Base-by-base conservation (phyloP, 2,888 invertebrate species). In the Piscicola geometra region DNA sequence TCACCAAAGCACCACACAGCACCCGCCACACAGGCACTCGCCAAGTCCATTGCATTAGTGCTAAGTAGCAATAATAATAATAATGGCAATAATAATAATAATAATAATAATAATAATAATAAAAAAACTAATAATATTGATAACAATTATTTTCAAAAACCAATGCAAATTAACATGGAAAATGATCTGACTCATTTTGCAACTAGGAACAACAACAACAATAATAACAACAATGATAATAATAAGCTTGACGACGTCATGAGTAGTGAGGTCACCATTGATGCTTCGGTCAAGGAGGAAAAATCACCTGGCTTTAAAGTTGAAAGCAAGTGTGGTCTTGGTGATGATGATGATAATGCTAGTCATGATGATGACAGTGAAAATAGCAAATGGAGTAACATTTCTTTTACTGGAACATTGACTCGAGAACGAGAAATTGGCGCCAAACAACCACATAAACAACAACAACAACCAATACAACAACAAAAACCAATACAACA, bases 1-100 rank as follows among this genome's bases (percentile, higher is more conserved):
- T 99, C 99, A 0, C 88, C 99, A 32, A 99, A 99, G 87, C 99
- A 99, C 15, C 99, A 15, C 9, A 5, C 69, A 12, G 9, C 69
- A 12, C 30, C 5, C 0, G 1, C 52, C 3, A 18, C 9, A 50
- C 1, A 32, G 35, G 47, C n/a, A 72, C 30, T 56, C n/a, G 18
- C n/a, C 56, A 21, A 25, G 25, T 25, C 30, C 9, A 64, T 64
- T n/a, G 30, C n/a, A n/a, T n/a, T n/a, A n/a, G n/a, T n/a, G n/a
- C n/a, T n/a, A n/a, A n/a, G n/a, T 30, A 64, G 15, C 5, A 41
- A 41, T 41, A 41, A 15, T 41, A 5, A 41, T 9, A 41, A 18
- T 25, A 70, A 9, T 41, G 41, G 15, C 15, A 41, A 41, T 41
- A 41, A 41, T 41, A 41, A 41, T 41, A 41, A 41, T 9, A 15